Conservation (phyloP, 2,888 invertebrate genomes). For the Nemotelus pantherinus region DNA sequence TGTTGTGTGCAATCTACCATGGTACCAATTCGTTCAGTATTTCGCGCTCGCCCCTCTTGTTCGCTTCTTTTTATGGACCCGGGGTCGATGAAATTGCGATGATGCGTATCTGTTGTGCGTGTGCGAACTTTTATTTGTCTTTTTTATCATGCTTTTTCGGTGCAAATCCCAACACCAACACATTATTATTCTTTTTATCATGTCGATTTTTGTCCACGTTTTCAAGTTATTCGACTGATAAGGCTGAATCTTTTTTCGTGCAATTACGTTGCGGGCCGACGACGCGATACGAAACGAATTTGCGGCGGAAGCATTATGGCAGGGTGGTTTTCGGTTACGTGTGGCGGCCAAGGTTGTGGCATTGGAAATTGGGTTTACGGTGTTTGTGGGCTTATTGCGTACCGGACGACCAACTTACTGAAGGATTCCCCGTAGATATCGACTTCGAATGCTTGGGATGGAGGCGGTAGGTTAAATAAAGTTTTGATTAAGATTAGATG, state of each 20-base stretch:
- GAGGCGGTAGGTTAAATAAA: background rate
- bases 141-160: background rate
- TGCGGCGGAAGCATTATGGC: too few relatives aligned
- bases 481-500: conserved; percentile 9
- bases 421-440: too few relatives aligned
- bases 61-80: background rate
- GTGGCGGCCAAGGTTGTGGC: background rate
- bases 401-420: too few relatives aligned
- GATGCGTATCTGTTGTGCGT: conserved; percentile 12
- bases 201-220: background rate
- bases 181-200: background rate
- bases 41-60: background rate
- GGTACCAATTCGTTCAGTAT: background rate
- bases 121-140: background rate
- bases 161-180: background rate
- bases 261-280: too few relatives aligned
- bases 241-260: background rate
- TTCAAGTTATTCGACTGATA: background rate
- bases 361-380: background rate
- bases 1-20: background rate
- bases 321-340: background rate
- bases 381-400: background rate
- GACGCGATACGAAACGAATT: too few relatives aligned
- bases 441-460: background rate
- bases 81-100: conserved; percentile 24